phyloP scores from a whole-genome alignment of 2,797 vertebrate species.

The Halcyon chelicuti region DNA sequence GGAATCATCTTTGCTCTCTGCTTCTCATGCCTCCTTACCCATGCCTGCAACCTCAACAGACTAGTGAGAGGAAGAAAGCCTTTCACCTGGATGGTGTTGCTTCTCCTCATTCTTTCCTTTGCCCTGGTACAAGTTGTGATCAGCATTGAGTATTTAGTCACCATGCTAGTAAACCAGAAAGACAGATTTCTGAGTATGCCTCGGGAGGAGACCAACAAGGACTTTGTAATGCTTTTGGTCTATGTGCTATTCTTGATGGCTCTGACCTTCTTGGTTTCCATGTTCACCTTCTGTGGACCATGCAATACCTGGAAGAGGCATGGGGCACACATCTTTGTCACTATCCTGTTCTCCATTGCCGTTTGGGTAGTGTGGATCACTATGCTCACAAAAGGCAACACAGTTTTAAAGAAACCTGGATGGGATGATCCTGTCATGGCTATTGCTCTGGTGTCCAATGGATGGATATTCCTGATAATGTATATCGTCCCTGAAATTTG shows the following conservation, averaged over 20 bases:
- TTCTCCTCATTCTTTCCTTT: constrained; percentile 79
- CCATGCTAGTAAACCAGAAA: constrained; percentile 78
- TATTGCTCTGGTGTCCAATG: constrained; percentile 87
- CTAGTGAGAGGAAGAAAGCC: constrained; percentile 76
- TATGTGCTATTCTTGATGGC: constrained; percentile 88
- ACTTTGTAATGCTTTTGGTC: constrained; percentile 90
- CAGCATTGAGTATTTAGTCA: constrained; percentile 83
- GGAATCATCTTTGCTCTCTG: constrained; percentile 88
- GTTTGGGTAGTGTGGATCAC: constrained; percentile 92
- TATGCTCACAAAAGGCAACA: constrained; percentile 80
- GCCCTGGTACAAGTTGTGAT: constrained; percentile 89
- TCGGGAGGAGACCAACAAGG: constrained; percentile 47
- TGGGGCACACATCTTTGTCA: constrained; percentile 80
- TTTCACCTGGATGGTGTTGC: constrained; percentile 76
- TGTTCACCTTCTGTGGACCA: constrained; percentile 79
- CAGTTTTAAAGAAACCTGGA: accelerated
- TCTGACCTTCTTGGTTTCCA: constrained; percentile 75
- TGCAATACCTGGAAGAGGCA: constrained; percentile 83
- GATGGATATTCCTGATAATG: constrained; percentile 88
- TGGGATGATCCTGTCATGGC: constrained; percentile 91
- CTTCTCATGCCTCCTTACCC: constrained; percentile 89
- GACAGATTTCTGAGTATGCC: not conserved
- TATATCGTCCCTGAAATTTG: constrained; percentile 85
- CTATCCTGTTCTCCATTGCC: constrained; percentile 81
- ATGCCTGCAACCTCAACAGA: constrained; percentile 82